A percentile compares a stretch with the other conserved stretches of the same genome.
Conservation (phyloP, 2,888 invertebrate genomes). For the Lasioglossum calceatum region DNA sequence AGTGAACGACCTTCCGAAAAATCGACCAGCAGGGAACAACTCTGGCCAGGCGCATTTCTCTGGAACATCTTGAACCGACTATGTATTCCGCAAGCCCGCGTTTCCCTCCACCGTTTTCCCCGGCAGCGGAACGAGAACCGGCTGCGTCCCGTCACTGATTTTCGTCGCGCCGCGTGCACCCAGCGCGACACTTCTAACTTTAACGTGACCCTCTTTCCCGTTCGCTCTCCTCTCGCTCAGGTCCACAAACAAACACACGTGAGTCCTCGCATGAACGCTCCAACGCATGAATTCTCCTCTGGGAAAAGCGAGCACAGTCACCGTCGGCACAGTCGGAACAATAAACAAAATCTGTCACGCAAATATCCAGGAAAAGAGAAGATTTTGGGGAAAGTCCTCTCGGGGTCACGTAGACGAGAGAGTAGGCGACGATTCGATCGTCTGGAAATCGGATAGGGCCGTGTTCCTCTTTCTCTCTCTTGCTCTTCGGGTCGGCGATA, state of each 20-base stretch:
- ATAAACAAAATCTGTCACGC: slow-evolving; percentile 18
- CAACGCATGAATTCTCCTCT: not conserved
- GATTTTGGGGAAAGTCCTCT: not conserved
- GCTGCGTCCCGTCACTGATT: slow-evolving; percentile 23
- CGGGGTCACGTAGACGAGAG: not conserved
- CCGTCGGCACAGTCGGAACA: not conserved
- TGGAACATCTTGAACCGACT: not conserved
- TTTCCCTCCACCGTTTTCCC: not conserved
- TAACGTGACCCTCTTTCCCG: slow-evolving; percentile 30
- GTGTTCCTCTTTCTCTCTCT: not conserved
- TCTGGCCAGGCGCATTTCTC: not conserved
- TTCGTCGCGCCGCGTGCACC: not conserved
- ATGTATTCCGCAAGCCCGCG: not conserved
- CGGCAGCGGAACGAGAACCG: slow-evolving; percentile 14
- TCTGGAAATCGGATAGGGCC: slow-evolving; percentile 68
- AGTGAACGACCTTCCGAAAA: not conserved
- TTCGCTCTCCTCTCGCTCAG: not conserved
- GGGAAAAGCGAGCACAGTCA: slow-evolving; percentile 35
- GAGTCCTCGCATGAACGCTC: not conserved
- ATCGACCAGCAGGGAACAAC: not conserved
- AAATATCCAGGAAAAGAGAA: slow-evolving; percentile 16
- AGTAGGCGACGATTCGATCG: slow-evolving; percentile 43
- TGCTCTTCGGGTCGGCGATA: slow-evolving; percentile 59
- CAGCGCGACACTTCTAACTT: slow-evolving; percentile 26
- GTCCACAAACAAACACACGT: not conserved